Percentiles rank a stretch among this genome's conserved stretches.
These are phyloP conservation scores for Campoletis sonorensis DNA, from an alignment of 1,140 invertebrate species.

Conservation along the genomic window DNA sequence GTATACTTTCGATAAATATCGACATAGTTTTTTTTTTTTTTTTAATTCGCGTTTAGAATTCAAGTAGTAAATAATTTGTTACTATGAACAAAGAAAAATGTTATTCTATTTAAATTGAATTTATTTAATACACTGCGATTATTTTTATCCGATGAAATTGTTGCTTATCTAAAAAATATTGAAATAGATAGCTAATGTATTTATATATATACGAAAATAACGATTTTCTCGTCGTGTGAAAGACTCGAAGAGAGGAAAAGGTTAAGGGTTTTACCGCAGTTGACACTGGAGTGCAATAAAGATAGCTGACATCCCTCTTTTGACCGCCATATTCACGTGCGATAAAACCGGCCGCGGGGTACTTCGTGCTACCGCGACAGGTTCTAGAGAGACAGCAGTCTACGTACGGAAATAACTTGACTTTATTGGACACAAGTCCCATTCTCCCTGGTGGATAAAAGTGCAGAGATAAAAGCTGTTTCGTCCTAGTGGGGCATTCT, in stretches of 20 bases:
- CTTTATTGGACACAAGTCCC: slow-evolving; percentile 65
- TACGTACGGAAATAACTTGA: slow-evolving; percentile 63
- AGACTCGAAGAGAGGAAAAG: slow-evolving; percentile 35
- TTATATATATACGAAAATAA: slow-evolving; percentile 8
- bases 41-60: no score
- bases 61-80: background rate
- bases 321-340: slow-evolving; percentile 11
- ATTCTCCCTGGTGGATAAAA: slow-evolving; percentile 57
- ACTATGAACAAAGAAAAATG: background rate
- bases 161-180: slow-evolving; percentile 12
- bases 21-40: no score
- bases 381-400: background rate
- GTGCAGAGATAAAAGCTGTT: slow-evolving; percentile 60
- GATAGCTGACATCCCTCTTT: slow-evolving; percentile 38
- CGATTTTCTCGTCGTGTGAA: slow-evolving; percentile 28
- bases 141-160: slow-evolving; percentile 5
- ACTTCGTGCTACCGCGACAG: slow-evolving; percentile 15
- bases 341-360: slow-evolving; percentile 1
- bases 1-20: background rate
- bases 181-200: slow-evolving; percentile 1
- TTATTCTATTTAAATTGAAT: background rate
- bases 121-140: background rate
- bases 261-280: slow-evolving; percentile 38
- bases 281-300: slow-evolving; percentile 36
- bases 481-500: background rate